Base-by-base conservation (phyloP, 92 coral and sea anemone genomes). In the Porites rus region DNA sequence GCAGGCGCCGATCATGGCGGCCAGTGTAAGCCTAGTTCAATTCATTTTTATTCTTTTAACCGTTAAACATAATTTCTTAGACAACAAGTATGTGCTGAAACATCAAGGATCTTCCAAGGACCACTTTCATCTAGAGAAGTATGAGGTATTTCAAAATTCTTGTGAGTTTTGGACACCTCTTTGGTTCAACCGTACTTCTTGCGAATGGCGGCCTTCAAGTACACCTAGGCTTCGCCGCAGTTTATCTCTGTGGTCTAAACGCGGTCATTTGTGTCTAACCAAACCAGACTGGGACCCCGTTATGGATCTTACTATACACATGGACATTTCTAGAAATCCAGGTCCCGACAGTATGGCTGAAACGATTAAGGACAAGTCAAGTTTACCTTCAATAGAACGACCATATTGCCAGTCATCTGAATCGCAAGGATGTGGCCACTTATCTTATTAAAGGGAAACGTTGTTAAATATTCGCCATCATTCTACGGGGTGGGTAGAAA, bases 231-330 rank as follows among this genome's bases (percentile, higher is more conserved):
- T 60, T 60, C 65, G 65, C 18, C 65, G 65, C 18, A 60, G 65
- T 60, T 60, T 60, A 60, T 60, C 65, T 60, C 65, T 60, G 65
- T 60, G 65, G 65, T 60, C 65, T 60, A 60, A 60, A 60, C 65
- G 65, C 18, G 65, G 65, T 60, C 65, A 60, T 60, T 2, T 60
- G 65, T 60, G 65, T 60, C 65, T 60, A 60, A 60, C 65, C 65
- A 60, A 60, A 60, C 65, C 65, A 60, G 65, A 60, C 65, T 18
- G 8, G 65, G 65, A 60, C 65, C 65, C 8, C 65, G 65, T 60
- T 60, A 60, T 60, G 65, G 65, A 60, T 60, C 65, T 12, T 60
- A 18, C 65, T 2, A 60, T 60, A 12, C 65, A 60, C 65, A 60
- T 60, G 18, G 65, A 60, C 18, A 60, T 60, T 60, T 60, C 65